Conservation (phyloP, 2,888 invertebrate genomes). For the Drosophila prostipennis region DNA sequence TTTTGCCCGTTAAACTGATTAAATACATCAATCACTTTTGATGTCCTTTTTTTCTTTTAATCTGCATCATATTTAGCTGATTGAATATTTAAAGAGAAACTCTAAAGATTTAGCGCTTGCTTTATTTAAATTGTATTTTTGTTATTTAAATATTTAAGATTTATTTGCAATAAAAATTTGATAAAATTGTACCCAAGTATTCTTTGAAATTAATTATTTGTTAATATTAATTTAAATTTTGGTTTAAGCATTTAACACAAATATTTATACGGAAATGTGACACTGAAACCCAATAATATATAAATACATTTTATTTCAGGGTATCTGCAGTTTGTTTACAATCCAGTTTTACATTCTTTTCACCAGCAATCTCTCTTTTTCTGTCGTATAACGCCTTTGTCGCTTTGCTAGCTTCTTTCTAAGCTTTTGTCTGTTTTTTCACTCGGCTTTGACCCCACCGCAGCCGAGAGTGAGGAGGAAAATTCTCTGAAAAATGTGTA, state of each 20-base stretch:
- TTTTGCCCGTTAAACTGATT: neutral
- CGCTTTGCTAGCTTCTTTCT: constrained; percentile 13
- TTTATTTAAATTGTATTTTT: neutral
- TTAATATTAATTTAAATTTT: too few relatives aligned
- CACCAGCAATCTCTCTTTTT: neutral
- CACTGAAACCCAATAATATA: too few relatives aligned
- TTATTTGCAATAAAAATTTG: too few relatives aligned
- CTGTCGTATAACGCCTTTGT: constrained; percentile 7
- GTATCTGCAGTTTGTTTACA: neutral
- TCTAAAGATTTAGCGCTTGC: neutral
- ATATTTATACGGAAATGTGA: too few relatives aligned
- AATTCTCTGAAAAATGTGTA: constrained; percentile 26
- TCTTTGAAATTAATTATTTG: too few relatives aligned
- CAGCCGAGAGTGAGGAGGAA: constrained; percentile 6
- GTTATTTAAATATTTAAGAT: neutral
- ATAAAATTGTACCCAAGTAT: too few relatives aligned
- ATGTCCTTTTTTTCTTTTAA: too few relatives aligned
- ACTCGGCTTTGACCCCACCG: constrained; percentile 9
- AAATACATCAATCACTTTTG: neutral
- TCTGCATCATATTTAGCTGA: neutral
- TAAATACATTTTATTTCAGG: neutral
- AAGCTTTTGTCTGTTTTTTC: constrained; percentile 18
- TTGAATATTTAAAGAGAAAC: neutral
- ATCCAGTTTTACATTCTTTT: neutral
- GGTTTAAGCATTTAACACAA: too few relatives aligned